phyloP scores from a whole-genome alignment of 2,888 invertebrate genomes.

The Limnephilus auricula region DNA sequence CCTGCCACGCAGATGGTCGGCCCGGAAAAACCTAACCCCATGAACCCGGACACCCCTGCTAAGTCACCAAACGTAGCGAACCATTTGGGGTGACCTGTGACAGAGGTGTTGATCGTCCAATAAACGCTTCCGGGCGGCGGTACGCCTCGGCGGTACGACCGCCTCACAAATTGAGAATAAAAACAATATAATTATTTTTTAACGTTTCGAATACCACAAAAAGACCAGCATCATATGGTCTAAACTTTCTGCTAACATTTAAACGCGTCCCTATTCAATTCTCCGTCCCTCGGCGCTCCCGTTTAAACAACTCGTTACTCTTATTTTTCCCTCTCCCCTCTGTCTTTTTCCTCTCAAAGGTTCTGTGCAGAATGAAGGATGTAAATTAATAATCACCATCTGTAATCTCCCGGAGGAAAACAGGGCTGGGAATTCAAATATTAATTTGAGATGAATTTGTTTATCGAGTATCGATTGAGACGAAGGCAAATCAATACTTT shows the following conservation, averaged over 20 bases:
- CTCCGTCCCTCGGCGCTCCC: background rate
- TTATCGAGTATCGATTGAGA: no score
- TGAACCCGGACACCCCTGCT: no score
- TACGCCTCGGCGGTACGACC: no score
- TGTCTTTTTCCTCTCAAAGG: constrained; percentile 23
- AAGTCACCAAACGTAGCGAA: no score
- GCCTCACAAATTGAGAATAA: no score
- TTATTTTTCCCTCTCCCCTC: background rate
- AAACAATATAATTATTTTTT: no score
- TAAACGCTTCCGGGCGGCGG: no score
- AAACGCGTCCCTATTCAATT: background rate
- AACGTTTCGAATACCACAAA: background rate
- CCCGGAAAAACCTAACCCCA: no score
- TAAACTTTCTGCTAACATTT: constrained; percentile 6
- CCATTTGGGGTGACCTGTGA: no score
- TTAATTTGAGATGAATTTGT: background rate
- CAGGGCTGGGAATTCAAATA: background rate
- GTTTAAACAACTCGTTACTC: constrained; percentile 29
- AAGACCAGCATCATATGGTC: background rate
- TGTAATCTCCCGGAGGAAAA: constrained; percentile 48
- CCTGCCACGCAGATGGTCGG: no score
- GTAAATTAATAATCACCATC: constrained; percentile 59
- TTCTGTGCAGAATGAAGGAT: constrained; percentile 18
- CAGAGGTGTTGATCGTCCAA: no score
- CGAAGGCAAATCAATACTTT: no score